Percentiles rank a stretch among this genome's conserved stretches.
Evolutionary conservation across 2,888 invertebrate species (phyloP).

Genomic region (Heteromurus nitidus): DNA sequence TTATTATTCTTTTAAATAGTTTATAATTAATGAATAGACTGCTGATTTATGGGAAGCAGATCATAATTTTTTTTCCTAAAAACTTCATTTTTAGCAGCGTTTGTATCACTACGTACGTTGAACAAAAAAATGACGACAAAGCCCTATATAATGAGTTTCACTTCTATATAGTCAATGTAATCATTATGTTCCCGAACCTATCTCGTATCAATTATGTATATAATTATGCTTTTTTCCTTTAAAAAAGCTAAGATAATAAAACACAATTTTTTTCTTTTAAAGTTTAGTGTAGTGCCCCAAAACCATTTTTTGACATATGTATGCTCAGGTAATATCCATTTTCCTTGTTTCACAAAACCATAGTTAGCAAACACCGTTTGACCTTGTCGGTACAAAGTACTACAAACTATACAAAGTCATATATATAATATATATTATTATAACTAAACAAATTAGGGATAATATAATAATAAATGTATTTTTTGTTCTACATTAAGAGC

Average conservation of each 20-base stretch:
- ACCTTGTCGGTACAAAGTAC: conserved; percentile 4
- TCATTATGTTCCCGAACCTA: conserved; percentile 23
- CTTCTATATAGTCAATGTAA: background rate
- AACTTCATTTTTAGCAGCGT: background rate
- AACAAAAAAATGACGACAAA: background rate
- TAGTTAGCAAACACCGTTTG: conserved; percentile 25
- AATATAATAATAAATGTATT: conserved; percentile 9
- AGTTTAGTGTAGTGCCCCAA: conserved; percentile 44
- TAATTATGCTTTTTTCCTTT: background rate
- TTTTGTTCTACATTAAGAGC: conserved; percentile 28
- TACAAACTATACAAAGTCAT: conserved; percentile 5
- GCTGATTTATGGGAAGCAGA: conserved; percentile 47
- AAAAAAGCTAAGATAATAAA: background rate
- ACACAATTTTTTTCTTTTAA: background rate
- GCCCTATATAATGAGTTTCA: conserved; percentile 5
- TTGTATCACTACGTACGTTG: background rate
- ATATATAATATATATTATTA: conserved; percentile 3
- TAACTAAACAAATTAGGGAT: background rate
- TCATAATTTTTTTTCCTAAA: conserved; percentile 16
- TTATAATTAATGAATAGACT: conserved; percentile 42
- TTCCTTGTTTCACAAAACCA: background rate
- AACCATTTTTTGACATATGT: conserved; percentile 59
- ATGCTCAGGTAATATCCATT: conserved; percentile 49
- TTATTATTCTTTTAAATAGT: background rate
- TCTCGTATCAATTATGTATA: too few relatives aligned